phyloP scores from a whole-genome alignment of 2,888 invertebrate species.

The Cataglyphis cursor region DNA sequence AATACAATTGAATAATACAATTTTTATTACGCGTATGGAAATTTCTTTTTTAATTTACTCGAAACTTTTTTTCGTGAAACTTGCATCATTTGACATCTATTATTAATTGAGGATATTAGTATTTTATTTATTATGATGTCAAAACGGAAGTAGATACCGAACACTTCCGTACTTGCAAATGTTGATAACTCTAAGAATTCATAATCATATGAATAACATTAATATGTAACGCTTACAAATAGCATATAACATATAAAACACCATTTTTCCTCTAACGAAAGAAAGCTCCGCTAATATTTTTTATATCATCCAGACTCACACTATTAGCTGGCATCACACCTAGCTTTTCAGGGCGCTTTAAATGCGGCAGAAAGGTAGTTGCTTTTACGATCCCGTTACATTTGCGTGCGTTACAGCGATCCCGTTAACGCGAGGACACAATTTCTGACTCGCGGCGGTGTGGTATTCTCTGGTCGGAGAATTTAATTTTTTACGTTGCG shows the following conservation, averaged over 20 bases:
- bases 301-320: slow-evolving; percentile 2
- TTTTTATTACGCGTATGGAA: neutral
- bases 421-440: slow-evolving; percentile 40
- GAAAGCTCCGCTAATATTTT: neutral
- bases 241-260: neutral
- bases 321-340: neutral
- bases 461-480: neutral
- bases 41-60: neutral
- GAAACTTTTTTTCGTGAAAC: neutral
- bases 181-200: neutral
- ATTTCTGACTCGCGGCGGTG: neutral
- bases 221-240: neutral
- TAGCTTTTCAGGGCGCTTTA: slow-evolving; percentile 9
- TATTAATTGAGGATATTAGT: neutral
- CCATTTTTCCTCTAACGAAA: neutral
- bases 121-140: neutral
- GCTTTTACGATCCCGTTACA: slow-evolving; percentile 43
- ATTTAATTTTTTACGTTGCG: slow-evolving; percentile 58
- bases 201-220: neutral
- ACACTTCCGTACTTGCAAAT: neutral
- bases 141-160: neutral
- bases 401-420: slow-evolving; percentile 38
- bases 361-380: slow-evolving; percentile 28
- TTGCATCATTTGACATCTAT: neutral
- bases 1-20: neutral